phyloP scores from a whole-genome alignment of 2,113 vertebrate species.

The Stictonetta naevosa region DNA sequence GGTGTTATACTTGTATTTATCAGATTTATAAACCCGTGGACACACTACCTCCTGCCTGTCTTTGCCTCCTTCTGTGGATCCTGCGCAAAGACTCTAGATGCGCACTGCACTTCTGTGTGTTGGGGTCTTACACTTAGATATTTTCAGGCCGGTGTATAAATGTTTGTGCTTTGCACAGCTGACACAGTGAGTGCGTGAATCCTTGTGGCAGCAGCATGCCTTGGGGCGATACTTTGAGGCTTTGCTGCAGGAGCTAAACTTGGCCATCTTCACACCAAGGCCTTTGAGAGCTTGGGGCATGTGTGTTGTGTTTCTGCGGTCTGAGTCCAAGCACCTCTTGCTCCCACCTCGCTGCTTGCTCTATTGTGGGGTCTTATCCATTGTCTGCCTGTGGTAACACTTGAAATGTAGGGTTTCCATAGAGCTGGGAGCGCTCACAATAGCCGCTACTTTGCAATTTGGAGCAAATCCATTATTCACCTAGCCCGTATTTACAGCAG shows the following conservation, averaged over 20 bases:
- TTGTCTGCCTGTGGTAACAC: background rate
- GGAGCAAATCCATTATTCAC: background rate
- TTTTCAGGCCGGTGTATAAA: background rate
- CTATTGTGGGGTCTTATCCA: background rate
- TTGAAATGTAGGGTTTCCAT: background rate
- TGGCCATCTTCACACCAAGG: background rate
- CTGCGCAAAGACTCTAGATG: background rate
- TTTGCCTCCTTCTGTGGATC: background rate
- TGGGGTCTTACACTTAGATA: fast-evolving
- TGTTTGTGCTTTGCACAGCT: background rate
- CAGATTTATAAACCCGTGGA: constrained; percentile 73
- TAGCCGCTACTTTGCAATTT: background rate
- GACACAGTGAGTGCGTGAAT: too few species aligned
- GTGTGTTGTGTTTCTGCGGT: background rate
- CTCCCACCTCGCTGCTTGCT: background rate
- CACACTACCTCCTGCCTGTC: background rate
- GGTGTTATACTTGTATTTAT: constrained; percentile 54
- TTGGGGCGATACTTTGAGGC: background rate
- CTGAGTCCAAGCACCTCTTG: background rate
- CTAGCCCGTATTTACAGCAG: background rate
- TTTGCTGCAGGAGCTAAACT: background rate
- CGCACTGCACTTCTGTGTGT: background rate
- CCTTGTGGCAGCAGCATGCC: background rate
- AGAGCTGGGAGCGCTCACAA: background rate
- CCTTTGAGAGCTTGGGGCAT: background rate